Evolutionary conservation across 2,888 invertebrate species (phyloP).

Genomic region (Helobdella robusta): DNA sequence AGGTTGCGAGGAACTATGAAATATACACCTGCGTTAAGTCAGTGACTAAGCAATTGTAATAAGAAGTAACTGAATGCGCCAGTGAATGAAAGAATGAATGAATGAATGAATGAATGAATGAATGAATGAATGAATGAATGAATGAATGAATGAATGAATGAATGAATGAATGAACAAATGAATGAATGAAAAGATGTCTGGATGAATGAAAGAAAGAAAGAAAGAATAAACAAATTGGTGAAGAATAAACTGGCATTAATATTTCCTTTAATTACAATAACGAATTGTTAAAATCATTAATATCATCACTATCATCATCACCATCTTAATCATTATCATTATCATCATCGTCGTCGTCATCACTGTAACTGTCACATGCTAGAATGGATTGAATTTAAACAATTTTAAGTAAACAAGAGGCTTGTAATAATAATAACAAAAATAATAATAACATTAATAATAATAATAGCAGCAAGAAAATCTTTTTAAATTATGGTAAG

Average conservation of each 20-base stretch:
- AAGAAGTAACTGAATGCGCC: too few species aligned
- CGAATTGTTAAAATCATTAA: neutral
- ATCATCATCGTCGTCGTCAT: conserved; percentile 26
- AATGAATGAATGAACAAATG: too few species aligned
- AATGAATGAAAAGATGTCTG: too few species aligned
- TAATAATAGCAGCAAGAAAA: too few species aligned
- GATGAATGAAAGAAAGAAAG: neutral
- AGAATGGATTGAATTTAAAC: too few species aligned
- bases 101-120: neutral
- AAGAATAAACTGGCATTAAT: neutral
- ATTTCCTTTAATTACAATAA: too few species aligned
- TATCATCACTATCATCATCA: conserved; percentile 12
- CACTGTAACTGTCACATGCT: neutral
- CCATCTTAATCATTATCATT: conserved; percentile 18
- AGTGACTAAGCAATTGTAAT: too few species aligned
- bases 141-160: conserved; percentile 10
- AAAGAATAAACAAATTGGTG: neutral
- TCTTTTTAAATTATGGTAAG: too few species aligned
- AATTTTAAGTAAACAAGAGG: too few species aligned
- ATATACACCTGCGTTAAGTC: too few species aligned
- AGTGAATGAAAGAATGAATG: neutral
- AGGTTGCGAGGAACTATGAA: neutral
- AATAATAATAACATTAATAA: too few species aligned
- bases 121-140: neutral
- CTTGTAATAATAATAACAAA: too few species aligned